Conservation (phyloP, 2,797 vertebrate species). For the Allobates femoralis region DNA sequence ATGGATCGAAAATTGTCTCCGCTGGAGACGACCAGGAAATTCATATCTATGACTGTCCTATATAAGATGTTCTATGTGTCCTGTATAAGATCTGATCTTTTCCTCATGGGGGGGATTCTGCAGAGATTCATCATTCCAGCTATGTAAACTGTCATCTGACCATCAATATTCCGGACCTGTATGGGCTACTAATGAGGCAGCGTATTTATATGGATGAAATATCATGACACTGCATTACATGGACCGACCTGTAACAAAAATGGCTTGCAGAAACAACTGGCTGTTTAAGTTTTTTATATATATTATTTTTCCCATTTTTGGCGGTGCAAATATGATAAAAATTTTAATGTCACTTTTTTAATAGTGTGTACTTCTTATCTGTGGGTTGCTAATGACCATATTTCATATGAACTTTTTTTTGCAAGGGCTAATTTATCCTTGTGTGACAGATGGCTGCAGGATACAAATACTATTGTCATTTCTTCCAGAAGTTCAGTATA, state of each 20-base stretch:
- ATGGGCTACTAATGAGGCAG: background rate
- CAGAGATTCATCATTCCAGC: background rate
- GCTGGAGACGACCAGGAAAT: conserved; percentile 96
- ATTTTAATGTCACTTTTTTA: conserved; percentile 7
- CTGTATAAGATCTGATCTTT: background rate
- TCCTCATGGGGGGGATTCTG: background rate
- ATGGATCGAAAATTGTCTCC: conserved; percentile 94
- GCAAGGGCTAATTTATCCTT: background rate
- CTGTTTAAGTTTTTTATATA: background rate
- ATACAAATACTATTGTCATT: no score
- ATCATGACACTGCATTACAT: background rate
- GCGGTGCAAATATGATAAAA: background rate
- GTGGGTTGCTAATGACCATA: background rate
- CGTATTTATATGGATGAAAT: background rate
- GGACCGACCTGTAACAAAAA: background rate
- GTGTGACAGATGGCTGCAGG: background rate
- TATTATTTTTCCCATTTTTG: background rate
- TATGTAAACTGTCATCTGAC: conserved; percentile 3
- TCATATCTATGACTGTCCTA: conserved; percentile 95
- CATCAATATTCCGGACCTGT: background rate
- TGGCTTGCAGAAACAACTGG: background rate
- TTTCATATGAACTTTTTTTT: background rate
- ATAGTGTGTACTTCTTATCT: background rate
- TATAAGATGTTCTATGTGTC: no score
- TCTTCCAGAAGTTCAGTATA: no score